Percentiles rank a stretch among this genome's conserved stretches.
Conservation (phyloP, 2,888 invertebrate genomes). For the Exephanes ischioxanthus region DNA sequence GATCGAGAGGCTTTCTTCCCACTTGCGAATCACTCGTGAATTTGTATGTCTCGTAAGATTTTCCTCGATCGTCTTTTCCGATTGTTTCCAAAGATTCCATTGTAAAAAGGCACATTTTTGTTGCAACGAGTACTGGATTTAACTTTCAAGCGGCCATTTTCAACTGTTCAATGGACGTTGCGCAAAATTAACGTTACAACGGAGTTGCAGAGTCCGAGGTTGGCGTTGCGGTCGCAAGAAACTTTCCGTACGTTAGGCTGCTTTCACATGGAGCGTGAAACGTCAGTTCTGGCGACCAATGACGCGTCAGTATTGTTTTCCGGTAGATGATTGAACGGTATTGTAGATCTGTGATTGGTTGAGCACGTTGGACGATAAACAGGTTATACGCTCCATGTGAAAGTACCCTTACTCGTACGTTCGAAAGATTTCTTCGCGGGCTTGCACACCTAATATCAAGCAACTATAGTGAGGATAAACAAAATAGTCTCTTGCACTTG, state of each 20-base stretch:
- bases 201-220: constrained; percentile 1
- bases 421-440: constrained; percentile 31
- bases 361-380: background rate
- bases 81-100: constrained; percentile 77
- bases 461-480: background rate
- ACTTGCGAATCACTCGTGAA: constrained; percentile 60
- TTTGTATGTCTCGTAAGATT: constrained; percentile 59
- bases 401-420: constrained; percentile 31
- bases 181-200: constrained; percentile 27
- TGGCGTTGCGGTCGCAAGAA: constrained; percentile 40
- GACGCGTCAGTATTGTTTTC: background rate
- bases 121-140: constrained; percentile 68
- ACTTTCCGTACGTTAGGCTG: background rate
- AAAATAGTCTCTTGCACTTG: background rate
- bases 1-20: constrained; percentile 55
- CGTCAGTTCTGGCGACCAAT: background rate
- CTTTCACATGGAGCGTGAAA: background rate
- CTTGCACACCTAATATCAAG: background rate
- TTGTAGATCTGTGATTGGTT: background rate
- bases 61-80: constrained; percentile 70
- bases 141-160: constrained; percentile 82
- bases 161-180: constrained; percentile 67
- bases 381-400: background rate
- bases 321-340: background rate
- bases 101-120: constrained; percentile 76